Conservation (phyloP, 2,113 vertebrate species). For the Sigmodon hispidus region DNA sequence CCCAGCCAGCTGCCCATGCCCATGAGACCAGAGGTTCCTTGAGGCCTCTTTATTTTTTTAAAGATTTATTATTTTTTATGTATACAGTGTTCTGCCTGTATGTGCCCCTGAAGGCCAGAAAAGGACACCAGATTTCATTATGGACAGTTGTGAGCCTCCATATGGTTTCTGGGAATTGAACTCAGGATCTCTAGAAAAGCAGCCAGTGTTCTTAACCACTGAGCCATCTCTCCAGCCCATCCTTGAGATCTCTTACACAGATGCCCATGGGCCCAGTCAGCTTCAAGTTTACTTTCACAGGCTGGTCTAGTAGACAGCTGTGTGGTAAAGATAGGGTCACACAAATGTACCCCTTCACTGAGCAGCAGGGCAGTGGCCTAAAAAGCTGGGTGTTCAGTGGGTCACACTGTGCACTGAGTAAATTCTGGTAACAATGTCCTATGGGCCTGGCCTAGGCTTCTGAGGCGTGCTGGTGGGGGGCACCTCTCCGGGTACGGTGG, state of each 20-base stretch:
- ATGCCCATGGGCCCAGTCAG: neutral
- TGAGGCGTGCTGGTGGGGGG: neutral
- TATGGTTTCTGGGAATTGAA: no score
- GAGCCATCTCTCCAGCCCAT: no score
- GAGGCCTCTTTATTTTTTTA: no score
- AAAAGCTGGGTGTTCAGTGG: neutral
- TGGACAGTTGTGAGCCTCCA: no score
- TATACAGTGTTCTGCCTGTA: no score
- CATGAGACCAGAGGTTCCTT: neutral
- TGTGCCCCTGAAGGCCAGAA: no score
- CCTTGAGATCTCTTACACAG: neutral
- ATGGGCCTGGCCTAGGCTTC: neutral
- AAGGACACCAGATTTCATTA: no score
- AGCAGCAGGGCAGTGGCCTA: neutral
- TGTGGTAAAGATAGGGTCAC: fast-evolving
- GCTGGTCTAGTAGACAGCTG: neutral
- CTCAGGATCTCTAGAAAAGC: no score
- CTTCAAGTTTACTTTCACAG: neutral
- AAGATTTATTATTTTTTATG: no score
- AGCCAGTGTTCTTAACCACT: no score
- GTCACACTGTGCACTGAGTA: neutral
- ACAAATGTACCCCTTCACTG: neutral
- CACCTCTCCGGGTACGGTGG: no score
- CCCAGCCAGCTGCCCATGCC: neutral
- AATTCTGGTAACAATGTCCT: neutral